phyloP scores from a whole-genome alignment of 2,113 vertebrate genomes.

The Callithrix jacchus region DNA sequence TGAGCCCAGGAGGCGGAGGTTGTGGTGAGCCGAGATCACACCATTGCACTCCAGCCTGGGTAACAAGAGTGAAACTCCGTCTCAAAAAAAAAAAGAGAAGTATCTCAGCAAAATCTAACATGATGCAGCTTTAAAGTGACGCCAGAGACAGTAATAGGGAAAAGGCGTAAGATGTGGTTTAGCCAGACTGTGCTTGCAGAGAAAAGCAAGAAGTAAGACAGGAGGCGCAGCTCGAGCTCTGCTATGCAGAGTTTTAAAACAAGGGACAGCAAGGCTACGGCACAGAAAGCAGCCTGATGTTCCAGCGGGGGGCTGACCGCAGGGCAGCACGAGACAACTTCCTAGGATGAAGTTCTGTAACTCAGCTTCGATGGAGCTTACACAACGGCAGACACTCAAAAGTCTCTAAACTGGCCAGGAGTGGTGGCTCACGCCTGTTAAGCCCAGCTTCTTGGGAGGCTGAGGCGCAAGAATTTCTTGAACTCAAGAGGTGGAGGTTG shows the following conservation, averaged over 20 bases:
- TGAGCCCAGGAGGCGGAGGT: too few relatives aligned
- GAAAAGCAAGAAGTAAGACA: accelerated
- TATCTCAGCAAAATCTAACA: neutral
- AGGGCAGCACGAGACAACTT: accelerated
- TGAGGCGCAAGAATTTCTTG: too few relatives aligned
- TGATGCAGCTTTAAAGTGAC: accelerated
- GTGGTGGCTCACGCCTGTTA: too few relatives aligned
- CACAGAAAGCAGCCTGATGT: accelerated
- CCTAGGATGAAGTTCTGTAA: accelerated
- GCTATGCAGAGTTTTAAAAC: accelerated
- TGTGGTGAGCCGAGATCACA: too few relatives aligned
- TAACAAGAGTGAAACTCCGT: too few relatives aligned
- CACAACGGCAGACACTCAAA: accelerated
- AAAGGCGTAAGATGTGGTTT: accelerated
- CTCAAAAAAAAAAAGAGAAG: neutral
- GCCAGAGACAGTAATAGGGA: neutral
- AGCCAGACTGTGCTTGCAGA: accelerated
- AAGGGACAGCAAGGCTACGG: accelerated
- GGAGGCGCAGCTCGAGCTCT: accelerated
- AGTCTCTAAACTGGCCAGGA: too few relatives aligned
- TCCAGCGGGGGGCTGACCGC: accelerated
- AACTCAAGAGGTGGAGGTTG: too few relatives aligned
- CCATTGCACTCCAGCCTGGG: too few relatives aligned
- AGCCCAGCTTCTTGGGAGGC: too few relatives aligned
- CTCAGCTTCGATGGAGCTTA: accelerated